phyloP scores from a whole-genome alignment of 2,113 vertebrate genomes.

The Oryzias celebensis region DNA sequence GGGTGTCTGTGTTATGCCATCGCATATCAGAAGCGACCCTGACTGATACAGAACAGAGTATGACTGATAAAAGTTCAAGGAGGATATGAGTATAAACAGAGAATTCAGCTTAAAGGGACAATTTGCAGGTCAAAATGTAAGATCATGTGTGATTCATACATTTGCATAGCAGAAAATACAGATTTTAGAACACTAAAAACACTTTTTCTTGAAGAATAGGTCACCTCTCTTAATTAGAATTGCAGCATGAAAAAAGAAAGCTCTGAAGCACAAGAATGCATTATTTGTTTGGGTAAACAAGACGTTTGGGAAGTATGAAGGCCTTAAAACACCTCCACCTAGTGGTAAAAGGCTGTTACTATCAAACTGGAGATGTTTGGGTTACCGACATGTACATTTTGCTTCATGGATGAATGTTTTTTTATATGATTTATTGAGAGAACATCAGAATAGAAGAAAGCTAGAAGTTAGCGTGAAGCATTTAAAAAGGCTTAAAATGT shows the following conservation, averaged over 20 bases:
- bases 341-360: slow-evolving; percentile 33
- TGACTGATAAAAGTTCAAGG: background rate
- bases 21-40: slow-evolving; percentile 10
- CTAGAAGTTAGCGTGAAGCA: background rate
- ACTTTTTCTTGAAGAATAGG: no score
- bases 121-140: no score
- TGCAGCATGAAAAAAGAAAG: background rate
- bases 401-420: no score
- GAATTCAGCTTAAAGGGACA: background rate
- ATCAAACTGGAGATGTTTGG: background rate
- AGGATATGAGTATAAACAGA: background rate
- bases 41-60: no score
- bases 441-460: background rate
- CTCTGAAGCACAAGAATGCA: background rate
- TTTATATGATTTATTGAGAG: background rate
- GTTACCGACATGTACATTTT: background rate
- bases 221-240: no score
- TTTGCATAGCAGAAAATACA: no score
- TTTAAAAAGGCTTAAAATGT: no score
- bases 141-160: no score
- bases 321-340: slow-evolving; percentile 33
- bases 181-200: no score
- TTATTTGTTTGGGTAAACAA: background rate
- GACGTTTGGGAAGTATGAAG: background rate
- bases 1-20: slow-evolving; percentile 22